Base-by-base conservation (phyloP, 1,140 invertebrate species). In the Oreohelix idahoensis region DNA sequence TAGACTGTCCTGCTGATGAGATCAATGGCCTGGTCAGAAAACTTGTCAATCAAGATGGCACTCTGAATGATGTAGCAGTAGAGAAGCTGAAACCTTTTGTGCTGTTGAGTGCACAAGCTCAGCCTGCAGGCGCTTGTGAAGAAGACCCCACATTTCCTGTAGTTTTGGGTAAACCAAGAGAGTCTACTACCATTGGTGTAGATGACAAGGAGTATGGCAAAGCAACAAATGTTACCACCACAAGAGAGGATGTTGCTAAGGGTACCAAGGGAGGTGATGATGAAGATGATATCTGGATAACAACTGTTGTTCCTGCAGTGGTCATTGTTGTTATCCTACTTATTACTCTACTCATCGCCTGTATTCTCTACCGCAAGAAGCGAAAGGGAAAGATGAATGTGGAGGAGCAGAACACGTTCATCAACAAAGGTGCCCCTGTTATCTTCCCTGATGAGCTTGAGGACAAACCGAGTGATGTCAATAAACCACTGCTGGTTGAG, bases 361-460 rank as follows among this genome's bases (percentile, higher is more conserved):
- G 97, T 90, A 94, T 97, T 51, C 92, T 98, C 26, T 98, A 98
- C 90, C 94, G 96, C 84, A 94, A 96, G 89, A 95, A 96, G 84
- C 94, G 96, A 39, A 97, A 96, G 83, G 96, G 96, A 0, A 96
- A 96, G 91, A 96, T 96, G 95, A 95, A 95, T 87, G 93, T 96
- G 75, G 95, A 93, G 93, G 95, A 92, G 90, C 86, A 94, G 92
- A 86, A 93, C 92, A 92, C 95, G 94, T 98, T 97, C 93, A 94
- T 96, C 15, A 97, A 89, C 79, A 98, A 97, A 93, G 97, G 97
- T 70, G 96, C 98, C 87, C 97, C 97, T 0, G 96, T 98, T 11
- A 98, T 98, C 86, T 98, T 98, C 92, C 91, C 93, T 91, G 97
- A 99, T 92, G 97, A 99, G 91, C 93, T 98, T 23, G 97, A 98